Percentiles rank a stretch among this genome's conserved stretches.
Evolutionary conservation across 2,888 invertebrate genomes (phyloP).

Genomic region (Chrysomela aeneicollis): DNA sequence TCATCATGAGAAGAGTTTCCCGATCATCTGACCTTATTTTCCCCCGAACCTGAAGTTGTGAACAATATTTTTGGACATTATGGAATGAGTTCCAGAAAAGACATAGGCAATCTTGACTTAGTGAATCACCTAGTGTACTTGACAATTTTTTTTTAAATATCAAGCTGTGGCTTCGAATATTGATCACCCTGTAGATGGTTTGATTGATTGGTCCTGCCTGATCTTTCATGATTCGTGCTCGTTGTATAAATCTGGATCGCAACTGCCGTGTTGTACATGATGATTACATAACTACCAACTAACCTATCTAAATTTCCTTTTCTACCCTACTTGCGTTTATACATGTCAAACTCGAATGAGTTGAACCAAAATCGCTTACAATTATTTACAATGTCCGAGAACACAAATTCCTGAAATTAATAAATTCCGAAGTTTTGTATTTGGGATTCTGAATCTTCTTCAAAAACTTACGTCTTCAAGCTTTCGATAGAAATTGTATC

Average conservation of each 20-base stretch:
- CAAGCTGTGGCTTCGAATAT: neutral
- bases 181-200: neutral
- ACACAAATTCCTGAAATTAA: neutral
- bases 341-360: conserved; percentile 49
- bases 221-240: conserved; percentile 32
- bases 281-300: conserved; percentile 52
- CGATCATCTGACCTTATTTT: too few species aligned
- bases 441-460: too few species aligned
- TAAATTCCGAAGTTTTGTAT: too few species aligned
- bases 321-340: conserved; percentile 51
- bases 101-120: too few species aligned
- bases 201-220: conserved; percentile 23
- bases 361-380: conserved; percentile 23
- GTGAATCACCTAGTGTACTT: too few species aligned
- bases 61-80: too few species aligned
- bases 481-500: too few species aligned
- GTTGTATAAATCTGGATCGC: conserved; percentile 41
- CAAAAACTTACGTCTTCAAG: too few species aligned
- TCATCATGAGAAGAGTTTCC: too few species aligned
- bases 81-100: too few species aligned
- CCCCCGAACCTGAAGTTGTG: too few species aligned
- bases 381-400: neutral
- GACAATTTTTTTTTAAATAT: neutral
- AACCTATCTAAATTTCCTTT: conserved; percentile 47
- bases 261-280: conserved; percentile 39